Conservation (phyloP, 1,140 invertebrate genomes). For the Drepana arcuata region DNA sequence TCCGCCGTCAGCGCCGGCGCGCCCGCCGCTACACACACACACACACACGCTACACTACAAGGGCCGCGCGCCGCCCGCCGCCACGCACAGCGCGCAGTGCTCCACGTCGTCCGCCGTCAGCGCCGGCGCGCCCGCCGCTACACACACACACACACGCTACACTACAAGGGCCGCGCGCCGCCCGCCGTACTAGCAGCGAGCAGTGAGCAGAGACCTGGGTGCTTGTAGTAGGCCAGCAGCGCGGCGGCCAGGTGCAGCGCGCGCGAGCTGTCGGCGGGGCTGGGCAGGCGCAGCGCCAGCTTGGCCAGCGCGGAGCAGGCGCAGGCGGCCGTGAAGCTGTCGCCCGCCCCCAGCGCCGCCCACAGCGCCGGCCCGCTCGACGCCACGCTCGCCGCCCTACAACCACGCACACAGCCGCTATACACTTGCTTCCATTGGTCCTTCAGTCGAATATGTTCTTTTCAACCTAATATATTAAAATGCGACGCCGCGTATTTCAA, state of each 20-base stretch:
- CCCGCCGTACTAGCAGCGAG: slow-evolving; percentile 83
- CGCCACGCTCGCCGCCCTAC: slow-evolving; percentile 39
- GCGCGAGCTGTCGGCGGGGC: slow-evolving; percentile 69
- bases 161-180: slow-evolving; percentile 82
- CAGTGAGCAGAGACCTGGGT: too few relatives aligned
- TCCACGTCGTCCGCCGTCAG: slow-evolving; percentile 98
- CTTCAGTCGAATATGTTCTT: too few relatives aligned
- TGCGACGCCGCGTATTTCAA: too few relatives aligned
- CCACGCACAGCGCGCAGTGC: slow-evolving; percentile 87
- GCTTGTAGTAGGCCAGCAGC: slow-evolving; percentile 83
- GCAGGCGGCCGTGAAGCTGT: slow-evolving; percentile 96
- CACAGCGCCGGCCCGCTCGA: slow-evolving; percentile 75
- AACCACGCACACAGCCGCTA: too few relatives aligned
- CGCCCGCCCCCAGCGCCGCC: slow-evolving; percentile 90
- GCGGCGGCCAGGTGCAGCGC: slow-evolving; percentile 77
- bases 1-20: slow-evolving; percentile 89
- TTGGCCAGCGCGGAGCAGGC: slow-evolving; percentile 94
- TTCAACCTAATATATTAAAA: too few relatives aligned
- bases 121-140: slow-evolving; percentile 26
- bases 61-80: slow-evolving; percentile 80
- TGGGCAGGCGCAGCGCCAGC: slow-evolving; percentile 80
- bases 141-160: too few relatives aligned
- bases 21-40: not conserved
- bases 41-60: too few relatives aligned
- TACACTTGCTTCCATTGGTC: too few relatives aligned